Evolutionary conservation across 2,113 vertebrate species (phyloP).

Genomic region (Platichthys flesus): DNA sequence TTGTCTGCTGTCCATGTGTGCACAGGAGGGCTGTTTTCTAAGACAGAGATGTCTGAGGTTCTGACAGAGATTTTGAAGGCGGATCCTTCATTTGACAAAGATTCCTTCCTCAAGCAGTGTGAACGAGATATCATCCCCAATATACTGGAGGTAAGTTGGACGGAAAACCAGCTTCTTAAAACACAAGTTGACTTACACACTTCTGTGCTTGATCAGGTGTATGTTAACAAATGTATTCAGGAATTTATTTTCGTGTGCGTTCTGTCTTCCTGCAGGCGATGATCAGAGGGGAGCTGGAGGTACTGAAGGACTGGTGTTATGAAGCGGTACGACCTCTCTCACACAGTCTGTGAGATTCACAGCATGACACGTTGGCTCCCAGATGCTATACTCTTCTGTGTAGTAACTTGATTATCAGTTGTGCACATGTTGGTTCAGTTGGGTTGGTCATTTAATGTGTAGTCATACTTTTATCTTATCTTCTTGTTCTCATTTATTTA

Average conservation of each 20-base stretch:
- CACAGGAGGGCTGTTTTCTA: slow-evolving; percentile 93
- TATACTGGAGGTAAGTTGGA: slow-evolving; percentile 88
- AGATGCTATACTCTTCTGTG: too few relatives aligned
- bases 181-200: not conserved
- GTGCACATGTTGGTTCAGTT: not conserved
- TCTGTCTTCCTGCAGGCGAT: slow-evolving; percentile 85
- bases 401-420: too few relatives aligned
- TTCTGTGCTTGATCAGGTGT: not conserved
- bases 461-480: not conserved
- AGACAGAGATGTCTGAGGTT: slow-evolving; percentile 97
- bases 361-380: not conserved
- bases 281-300: slow-evolving; percentile 93
- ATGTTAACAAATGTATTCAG: not conserved
- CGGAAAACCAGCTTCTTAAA: not conserved
- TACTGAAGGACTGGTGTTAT: slow-evolving; percentile 99
- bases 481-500: not conserved
- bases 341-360: not conserved
- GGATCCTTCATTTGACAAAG: slow-evolving; percentile 94
- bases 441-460: not conserved
- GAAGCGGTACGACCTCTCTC: slow-evolving; percentile 88
- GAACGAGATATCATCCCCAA: slow-evolving; percentile 96
- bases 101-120: slow-evolving; percentile 91
- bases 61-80: slow-evolving; percentile 93
- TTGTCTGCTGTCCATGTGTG: not conserved
- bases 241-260: not conserved